These are phyloP conservation scores for Platorchestia sp. DNA, from an alignment of 1,140 invertebrate genomes.

Conservation along the genomic window DNA sequence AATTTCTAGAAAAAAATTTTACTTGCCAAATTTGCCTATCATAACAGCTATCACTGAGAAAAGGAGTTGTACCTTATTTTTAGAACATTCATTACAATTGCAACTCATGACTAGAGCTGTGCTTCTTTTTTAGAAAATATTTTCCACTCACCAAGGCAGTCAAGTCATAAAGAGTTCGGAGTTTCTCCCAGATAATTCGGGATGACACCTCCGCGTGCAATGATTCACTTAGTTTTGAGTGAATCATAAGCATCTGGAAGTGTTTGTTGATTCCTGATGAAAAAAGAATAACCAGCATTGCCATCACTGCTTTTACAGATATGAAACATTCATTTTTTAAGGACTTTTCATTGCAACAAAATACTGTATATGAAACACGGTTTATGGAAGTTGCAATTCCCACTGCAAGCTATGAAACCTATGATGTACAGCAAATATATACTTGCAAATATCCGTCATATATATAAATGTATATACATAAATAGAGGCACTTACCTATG, in stretches of 20 bases:
- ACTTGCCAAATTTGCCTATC: too few species aligned
- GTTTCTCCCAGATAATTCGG: conserved; percentile 49
- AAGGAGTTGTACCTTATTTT: too few species aligned
- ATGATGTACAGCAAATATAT: too few species aligned
- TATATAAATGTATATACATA: background rate
- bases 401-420: too few species aligned
- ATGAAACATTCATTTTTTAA: too few species aligned
- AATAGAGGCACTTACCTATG: conserved; percentile 38
- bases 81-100: too few species aligned
- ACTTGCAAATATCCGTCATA: background rate
- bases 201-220: conserved; percentile 44
- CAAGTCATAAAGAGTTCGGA: conserved; percentile 38
- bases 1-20: too few species aligned
- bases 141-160: background rate
- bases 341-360: too few species aligned
- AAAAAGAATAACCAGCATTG: background rate
- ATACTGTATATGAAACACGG: too few species aligned
- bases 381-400: too few species aligned
- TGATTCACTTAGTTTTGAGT: conserved; percentile 53
- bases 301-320: background rate
- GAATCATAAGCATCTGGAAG: conserved; percentile 54
- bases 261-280: conserved; percentile 52
- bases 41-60: too few species aligned
- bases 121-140: background rate
- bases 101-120: background rate